phyloP scores from a whole-genome alignment of 2,113 vertebrate genomes.

The Carassius gibelio region DNA sequence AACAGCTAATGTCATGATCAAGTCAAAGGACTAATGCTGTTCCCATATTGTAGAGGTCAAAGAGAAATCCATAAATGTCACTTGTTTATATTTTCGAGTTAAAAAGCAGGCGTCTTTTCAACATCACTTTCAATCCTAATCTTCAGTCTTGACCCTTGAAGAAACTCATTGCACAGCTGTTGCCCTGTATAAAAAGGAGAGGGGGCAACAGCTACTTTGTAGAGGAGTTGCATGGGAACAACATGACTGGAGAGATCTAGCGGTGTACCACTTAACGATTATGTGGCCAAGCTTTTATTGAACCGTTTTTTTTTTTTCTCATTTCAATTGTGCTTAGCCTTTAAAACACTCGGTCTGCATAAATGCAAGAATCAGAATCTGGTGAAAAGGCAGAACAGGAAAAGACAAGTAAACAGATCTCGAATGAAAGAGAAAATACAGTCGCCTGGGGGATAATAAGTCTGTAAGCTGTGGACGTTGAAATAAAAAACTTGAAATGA shows the following conservation, averaged over 20 bases:
- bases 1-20: background rate
- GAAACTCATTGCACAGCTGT: constrained; percentile 26
- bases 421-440: constrained; percentile 12
- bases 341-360: constrained; percentile 15
- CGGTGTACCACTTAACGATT: constrained; percentile 77
- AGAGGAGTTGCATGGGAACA: constrained; percentile 73
- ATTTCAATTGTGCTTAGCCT: constrained; percentile 66
- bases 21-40: background rate
- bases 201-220: constrained; percentile 26
- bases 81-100: constrained; percentile 24
- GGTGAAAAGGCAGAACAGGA: background rate
- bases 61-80: constrained; percentile 10
- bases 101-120: constrained; percentile 6
- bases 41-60: background rate
- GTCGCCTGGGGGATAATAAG: background rate
- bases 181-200: constrained; percentile 33
- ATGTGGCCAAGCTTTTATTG: constrained; percentile 73
- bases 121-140: constrained; percentile 13
- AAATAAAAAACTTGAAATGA: constrained; percentile 13
- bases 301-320: constrained; percentile 71
- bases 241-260: constrained; percentile 70
- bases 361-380: constrained; percentile 27
- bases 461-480: background rate
- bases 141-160: background rate
- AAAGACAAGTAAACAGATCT: constrained; percentile 25